phyloP scores from a whole-genome alignment of 2,888 invertebrate genomes.

The Sericinus montela region DNA sequence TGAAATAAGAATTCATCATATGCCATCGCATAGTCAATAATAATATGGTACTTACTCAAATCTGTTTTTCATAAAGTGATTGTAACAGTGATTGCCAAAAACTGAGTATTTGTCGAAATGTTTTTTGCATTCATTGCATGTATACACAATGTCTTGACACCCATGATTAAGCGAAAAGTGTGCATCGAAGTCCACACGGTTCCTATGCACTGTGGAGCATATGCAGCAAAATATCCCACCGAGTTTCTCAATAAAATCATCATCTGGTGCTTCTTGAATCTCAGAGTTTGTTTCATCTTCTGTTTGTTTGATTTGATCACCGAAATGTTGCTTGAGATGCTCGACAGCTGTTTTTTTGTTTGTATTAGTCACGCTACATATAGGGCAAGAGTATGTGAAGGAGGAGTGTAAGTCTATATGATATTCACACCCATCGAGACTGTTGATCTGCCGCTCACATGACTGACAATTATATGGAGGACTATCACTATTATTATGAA shows the following conservation, averaged over 20 bases:
- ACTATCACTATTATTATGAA: conserved; percentile 46
- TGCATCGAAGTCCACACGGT: conserved; percentile 70
- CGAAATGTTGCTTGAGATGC: conserved; percentile 59
- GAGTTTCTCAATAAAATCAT: conserved; percentile 59
- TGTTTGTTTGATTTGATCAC: conserved; percentile 33
- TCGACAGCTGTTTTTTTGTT: conserved; percentile 40
- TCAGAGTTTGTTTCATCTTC: conserved; percentile 46
- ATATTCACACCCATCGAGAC: conserved; percentile 47
- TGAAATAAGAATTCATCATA: too few relatives aligned
- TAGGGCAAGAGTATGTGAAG: conserved; percentile 54
- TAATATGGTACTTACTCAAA: conserved; percentile 57
- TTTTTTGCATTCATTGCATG: conserved; percentile 78
- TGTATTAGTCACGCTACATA: conserved; percentile 47
- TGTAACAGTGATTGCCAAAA: conserved; percentile 77
- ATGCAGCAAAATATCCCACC: conserved; percentile 74
- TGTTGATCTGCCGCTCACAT: conserved; percentile 44
- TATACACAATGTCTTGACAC: conserved; percentile 59
- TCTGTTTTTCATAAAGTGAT: conserved; percentile 62
- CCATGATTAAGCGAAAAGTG: conserved; percentile 71
- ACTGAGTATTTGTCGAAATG: conserved; percentile 73
- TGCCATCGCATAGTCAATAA: too few relatives aligned
- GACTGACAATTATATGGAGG: conserved; percentile 55
- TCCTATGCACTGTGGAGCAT: conserved; percentile 71
- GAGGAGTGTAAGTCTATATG: conserved; percentile 57
- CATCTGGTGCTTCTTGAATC: conserved; percentile 22